Evolutionary conservation across 2,888 invertebrate genomes (phyloP).

Genomic region (Limenitis camilla): DNA sequence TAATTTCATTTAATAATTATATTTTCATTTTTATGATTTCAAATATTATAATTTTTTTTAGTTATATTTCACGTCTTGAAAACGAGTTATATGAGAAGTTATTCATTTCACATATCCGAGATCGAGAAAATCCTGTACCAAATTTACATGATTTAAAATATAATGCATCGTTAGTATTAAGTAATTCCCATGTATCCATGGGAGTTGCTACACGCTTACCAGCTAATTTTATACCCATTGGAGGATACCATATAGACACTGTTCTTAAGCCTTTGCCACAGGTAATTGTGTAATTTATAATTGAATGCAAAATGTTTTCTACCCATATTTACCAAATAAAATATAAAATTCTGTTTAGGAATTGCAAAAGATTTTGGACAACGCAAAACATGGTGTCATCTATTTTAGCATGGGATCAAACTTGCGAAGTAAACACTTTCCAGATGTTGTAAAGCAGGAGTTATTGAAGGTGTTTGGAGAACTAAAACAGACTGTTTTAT

Average conservation of each 20-base stretch:
- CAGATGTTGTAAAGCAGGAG: conserved; percentile 30
- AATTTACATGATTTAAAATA: conserved; percentile 27
- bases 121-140: conserved; percentile 25
- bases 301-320: too few species aligned
- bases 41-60: neutral
- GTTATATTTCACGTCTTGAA: conserved; percentile 8
- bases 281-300: conserved; percentile 33
- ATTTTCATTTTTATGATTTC: too few species aligned
- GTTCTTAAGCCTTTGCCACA: conserved; percentile 37
- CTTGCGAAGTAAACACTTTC: conserved; percentile 38
- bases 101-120: conserved; percentile 20
- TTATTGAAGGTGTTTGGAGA: conserved; percentile 42
- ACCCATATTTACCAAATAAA: too few species aligned
- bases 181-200: conserved; percentile 29
- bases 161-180: conserved; percentile 31
- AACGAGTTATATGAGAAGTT: conserved; percentile 16
- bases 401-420: conserved; percentile 57
- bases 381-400: conserved; percentile 45
- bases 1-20: too few species aligned
- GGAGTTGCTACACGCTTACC: conserved; percentile 38
- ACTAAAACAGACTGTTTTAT: conserved; percentile 51
- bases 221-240: conserved; percentile 39
- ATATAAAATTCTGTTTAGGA: conserved; percentile 34
- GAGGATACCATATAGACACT: conserved; percentile 46
- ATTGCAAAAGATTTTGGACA: conserved; percentile 42